These are phyloP conservation scores for Propithecus coquereli DNA, from an alignment of 2,113 vertebrate genomes.

Conservation along the genomic window DNA sequence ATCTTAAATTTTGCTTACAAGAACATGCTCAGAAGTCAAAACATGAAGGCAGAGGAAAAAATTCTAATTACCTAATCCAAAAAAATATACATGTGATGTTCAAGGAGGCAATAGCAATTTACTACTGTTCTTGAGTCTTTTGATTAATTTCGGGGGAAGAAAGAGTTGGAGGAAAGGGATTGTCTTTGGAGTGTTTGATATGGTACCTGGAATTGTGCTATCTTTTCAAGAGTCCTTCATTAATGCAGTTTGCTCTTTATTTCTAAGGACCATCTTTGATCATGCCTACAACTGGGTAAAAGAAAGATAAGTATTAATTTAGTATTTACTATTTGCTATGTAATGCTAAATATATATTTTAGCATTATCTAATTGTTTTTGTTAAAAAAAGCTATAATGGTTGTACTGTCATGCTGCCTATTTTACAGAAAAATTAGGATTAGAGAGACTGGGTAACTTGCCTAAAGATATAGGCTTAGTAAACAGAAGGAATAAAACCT, in stretches of 20 bases:
- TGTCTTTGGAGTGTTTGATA: background rate
- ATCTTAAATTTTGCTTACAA: background rate
- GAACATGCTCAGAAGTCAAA: conserved; percentile 24
- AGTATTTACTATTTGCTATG: background rate
- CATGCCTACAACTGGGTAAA: background rate
- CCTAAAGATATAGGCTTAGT: background rate
- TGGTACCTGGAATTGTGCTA: background rate
- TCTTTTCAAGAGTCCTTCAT: background rate
- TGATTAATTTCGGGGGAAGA: background rate
- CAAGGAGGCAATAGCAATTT: background rate
- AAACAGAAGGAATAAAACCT: background rate
- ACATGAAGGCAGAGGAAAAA: background rate
- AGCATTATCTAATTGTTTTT: background rate
- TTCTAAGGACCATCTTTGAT: background rate
- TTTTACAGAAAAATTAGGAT: background rate
- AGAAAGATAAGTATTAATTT: background rate
- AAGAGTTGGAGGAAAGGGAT: background rate
- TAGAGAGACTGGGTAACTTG: background rate
- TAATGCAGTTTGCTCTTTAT: background rate
- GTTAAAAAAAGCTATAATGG: background rate
- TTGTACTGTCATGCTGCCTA: background rate
- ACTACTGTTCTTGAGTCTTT: background rate
- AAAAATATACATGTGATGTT: background rate
- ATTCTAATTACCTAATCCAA: background rate
- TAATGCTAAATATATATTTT: background rate